A percentile compares a stretch with the other conserved stretches of the same genome.
phyloP scores from a whole-genome alignment of 2,113 vertebrate species.

The Notothenia rossii region DNA sequence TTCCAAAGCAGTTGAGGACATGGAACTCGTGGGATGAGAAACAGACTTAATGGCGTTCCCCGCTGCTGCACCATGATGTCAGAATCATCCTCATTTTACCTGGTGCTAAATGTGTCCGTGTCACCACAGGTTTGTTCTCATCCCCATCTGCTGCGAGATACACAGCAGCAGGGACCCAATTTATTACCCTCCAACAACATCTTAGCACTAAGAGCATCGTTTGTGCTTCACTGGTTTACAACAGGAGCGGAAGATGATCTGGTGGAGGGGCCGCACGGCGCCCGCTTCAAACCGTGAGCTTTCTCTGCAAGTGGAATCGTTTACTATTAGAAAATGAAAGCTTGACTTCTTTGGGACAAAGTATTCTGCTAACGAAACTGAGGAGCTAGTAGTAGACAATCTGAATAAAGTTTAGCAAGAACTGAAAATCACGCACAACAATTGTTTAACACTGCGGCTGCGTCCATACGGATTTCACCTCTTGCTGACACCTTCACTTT shows the following conservation, averaged over 20 bases:
- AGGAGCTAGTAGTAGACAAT: not conserved
- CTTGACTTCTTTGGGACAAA: not conserved
- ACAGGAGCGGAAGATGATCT: constrained; percentile 38
- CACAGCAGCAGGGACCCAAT: constrained; percentile 17
- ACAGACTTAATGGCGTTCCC: constrained; percentile 36
- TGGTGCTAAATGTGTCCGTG: constrained; percentile 52
- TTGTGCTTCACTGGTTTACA: constrained; percentile 48
- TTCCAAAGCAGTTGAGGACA: constrained; percentile 25
- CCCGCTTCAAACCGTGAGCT: constrained; percentile 4
- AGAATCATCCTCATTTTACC: constrained; percentile 46
- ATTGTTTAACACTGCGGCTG: not conserved
- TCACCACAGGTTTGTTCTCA: constrained; percentile 55
- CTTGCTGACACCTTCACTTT: not conserved
- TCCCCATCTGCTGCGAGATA: constrained; percentile 15
- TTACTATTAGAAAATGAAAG: constrained; percentile 17
- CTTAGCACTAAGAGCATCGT: constrained; percentile 38
- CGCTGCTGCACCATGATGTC: constrained; percentile 28
- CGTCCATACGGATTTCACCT: not conserved
- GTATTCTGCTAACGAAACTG: not conserved
- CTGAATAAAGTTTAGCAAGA: not conserved
- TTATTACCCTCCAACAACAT: constrained; percentile 37
- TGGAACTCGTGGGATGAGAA: constrained; percentile 28
- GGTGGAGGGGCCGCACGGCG: not conserved
- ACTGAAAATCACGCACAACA: not conserved
- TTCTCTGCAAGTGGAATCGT: not conserved